These are phyloP conservation scores for Panzeria rudis DNA, from an alignment of 2,888 invertebrate genomes.

Conservation along the genomic window DNA sequence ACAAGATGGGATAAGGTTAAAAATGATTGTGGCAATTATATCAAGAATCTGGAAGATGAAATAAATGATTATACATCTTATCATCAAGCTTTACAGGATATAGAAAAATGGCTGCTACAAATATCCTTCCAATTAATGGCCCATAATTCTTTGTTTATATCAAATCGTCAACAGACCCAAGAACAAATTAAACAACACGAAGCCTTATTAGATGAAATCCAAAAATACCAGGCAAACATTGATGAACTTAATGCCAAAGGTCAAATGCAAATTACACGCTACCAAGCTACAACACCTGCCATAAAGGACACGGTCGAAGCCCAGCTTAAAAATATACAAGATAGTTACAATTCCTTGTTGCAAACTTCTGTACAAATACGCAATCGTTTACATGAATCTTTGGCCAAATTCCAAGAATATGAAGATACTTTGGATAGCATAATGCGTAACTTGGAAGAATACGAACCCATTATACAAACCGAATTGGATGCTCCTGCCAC, in stretches of 20 bases:
- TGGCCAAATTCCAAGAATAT: constrained; percentile 96
- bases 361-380: constrained; percentile 96
- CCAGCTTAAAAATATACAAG: constrained; percentile 95
- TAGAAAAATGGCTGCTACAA: constrained; percentile 97
- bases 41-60: constrained; percentile 90
- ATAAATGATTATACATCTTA: constrained; percentile 94
- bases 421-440: constrained; percentile 95
- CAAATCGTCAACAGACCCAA: constrained; percentile 94
- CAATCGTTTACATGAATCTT: constrained; percentile 92
- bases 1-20: constrained; percentile 89
- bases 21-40: constrained; percentile 86
- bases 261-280: constrained; percentile 91
- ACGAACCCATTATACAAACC: constrained; percentile 90
- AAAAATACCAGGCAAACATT: constrained; percentile 91
- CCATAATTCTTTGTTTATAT: constrained; percentile 96
- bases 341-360: constrained; percentile 95
- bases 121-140: constrained; percentile 98
- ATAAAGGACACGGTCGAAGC: constrained; percentile 92
- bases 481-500: constrained; percentile 90
- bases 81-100: constrained; percentile 95
- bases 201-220: constrained; percentile 89
- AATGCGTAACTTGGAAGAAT: constrained; percentile 90
- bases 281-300: constrained; percentile 88
- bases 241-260: constrained; percentile 94
- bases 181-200: constrained; percentile 96